These are phyloP conservation scores for Polypedilum pembai DNA, from an alignment of 1,140 invertebrate genomes.

Conservation along the genomic window DNA sequence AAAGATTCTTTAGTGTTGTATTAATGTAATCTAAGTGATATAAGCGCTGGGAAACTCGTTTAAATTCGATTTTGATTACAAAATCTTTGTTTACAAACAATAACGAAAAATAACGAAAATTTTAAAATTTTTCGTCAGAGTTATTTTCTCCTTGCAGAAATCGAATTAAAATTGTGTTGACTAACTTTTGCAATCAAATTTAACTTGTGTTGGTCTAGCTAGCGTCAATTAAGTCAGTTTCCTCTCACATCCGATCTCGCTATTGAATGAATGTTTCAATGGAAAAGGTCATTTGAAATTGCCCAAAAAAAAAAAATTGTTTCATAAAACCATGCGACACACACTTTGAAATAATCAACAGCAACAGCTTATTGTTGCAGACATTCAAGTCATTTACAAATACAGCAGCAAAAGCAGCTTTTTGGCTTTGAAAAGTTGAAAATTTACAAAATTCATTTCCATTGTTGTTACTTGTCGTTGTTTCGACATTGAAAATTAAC, in stretches of 20 bases:
- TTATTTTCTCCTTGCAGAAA: no score
- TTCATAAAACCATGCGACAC: no score
- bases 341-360: not conserved
- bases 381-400: not conserved
- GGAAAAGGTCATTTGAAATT: not conserved
- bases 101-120: no score
- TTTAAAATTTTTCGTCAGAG: no score
- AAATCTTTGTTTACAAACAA: no score
- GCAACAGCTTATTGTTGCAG: not conserved
- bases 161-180: not conserved
- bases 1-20: no score
- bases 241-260: constrained; percentile 4
- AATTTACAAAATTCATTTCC: constrained; percentile 13
- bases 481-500: not conserved
- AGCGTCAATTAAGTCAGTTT: not conserved
- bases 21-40: no score
- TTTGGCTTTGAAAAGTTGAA: not conserved
- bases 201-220: not conserved
- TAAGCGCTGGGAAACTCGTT: no score
- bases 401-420: not conserved
- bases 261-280: constrained; percentile 4
- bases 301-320: not conserved
- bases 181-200: no score
- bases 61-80: no score
- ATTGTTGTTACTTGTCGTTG: not conserved